Evolutionary conservation across 2,888 invertebrate genomes (phyloP).

Genomic region (Spodoptera picta): DNA sequence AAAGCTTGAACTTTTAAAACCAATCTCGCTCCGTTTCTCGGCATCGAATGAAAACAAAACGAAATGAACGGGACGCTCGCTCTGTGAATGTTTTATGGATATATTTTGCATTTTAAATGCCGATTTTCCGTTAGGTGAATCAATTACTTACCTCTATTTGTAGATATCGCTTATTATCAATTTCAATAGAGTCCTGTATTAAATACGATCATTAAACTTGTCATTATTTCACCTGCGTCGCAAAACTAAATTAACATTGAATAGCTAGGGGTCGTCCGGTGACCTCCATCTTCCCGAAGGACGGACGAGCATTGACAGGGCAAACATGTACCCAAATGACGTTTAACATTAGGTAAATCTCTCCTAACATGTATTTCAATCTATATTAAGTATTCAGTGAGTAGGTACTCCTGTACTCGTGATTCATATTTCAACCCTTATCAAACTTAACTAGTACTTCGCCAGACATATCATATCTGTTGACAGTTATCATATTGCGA

Average conservation of each 20-base stretch:
- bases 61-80: conserved; percentile 63
- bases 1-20: conserved; percentile 65
- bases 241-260: conserved; percentile 33
- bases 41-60: conserved; percentile 64
- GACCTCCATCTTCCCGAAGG: conserved; percentile 45
- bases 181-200: too few relatives aligned
- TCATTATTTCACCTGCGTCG: conserved; percentile 20
- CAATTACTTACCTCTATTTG: conserved; percentile 35
- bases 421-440: conserved; percentile 65
- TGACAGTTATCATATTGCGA: conserved; percentile 32
- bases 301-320: conserved; percentile 51
- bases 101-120: conserved; percentile 71
- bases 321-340: conserved; percentile 49
- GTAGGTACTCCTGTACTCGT: conserved; percentile 34
- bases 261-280: conserved; percentile 35
- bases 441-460: conserved; percentile 60
- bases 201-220: background rate
- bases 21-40: conserved; percentile 66
- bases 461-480: conserved; percentile 38
- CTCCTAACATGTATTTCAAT: conserved; percentile 38
- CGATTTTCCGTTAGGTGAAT: conserved; percentile 61
- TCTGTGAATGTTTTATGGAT: conserved; percentile 70
- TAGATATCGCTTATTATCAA: too few relatives aligned
- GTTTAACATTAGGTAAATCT: conserved; percentile 50
- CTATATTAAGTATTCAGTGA: conserved; percentile 38